Evolutionary conservation across 2,113 vertebrate genomes (phyloP).

Genomic region (Anoura caudifer): DNA sequence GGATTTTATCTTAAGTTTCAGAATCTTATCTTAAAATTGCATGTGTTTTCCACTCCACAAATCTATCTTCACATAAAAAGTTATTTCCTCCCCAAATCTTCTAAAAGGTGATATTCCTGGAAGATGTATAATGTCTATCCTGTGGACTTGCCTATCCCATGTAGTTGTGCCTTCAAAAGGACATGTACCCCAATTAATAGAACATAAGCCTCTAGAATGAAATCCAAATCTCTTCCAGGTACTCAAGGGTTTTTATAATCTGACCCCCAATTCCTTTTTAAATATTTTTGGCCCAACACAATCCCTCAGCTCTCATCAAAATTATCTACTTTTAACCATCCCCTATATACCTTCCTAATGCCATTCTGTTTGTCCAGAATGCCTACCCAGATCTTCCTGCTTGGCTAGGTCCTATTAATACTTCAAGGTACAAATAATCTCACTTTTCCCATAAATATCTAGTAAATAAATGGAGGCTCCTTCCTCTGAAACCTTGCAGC

Average conservation of each 20-base stretch:
- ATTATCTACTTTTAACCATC: neutral
- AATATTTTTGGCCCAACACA: neutral
- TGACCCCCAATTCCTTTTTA: neutral
- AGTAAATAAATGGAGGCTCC: neutral
- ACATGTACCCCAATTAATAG: neutral
- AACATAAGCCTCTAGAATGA: neutral
- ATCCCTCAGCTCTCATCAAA: neutral
- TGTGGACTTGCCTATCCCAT: neutral
- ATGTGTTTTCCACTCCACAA: neutral
- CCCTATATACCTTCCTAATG: neutral
- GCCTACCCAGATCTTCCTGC: neutral
- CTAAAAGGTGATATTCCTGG: neutral
- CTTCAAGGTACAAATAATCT: neutral
- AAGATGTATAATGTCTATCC: neutral
- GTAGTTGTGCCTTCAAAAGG: neutral
- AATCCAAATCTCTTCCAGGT: neutral
- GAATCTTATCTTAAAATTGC: neutral
- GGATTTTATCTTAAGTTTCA: constrained; percentile 13
- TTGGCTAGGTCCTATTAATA: neutral
- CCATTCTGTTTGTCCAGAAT: neutral
- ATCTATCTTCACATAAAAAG: constrained; percentile 5
- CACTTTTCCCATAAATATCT: neutral
- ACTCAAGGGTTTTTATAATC: neutral
- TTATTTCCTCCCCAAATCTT: neutral
- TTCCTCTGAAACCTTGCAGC: neutral